phyloP scores from a whole-genome alignment of 2,888 invertebrate genomes.

The Melangyna quadrimaculata region DNA sequence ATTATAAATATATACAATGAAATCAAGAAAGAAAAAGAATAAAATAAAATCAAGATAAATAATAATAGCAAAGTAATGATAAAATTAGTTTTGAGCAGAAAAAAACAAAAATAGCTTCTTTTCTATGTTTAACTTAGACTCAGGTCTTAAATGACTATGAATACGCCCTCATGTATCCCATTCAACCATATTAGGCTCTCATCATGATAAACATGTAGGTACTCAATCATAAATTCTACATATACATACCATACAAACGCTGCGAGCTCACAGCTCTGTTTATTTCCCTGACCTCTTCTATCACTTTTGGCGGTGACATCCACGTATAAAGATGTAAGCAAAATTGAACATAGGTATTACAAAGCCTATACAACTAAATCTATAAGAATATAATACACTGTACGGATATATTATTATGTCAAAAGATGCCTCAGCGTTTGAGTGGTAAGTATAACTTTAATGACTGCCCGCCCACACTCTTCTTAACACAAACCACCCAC shows the following conservation, averaged over 20 bases:
- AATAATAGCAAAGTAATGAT: too few species aligned
- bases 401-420: slow-evolving; percentile 24
- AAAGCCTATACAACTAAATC: background rate
- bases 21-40: too few species aligned
- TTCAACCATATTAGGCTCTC: background rate
- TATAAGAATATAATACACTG: background rate
- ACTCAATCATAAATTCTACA: too few species aligned
- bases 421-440: slow-evolving; percentile 30
- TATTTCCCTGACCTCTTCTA: background rate
- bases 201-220: background rate
- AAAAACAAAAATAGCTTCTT: too few species aligned
- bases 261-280: background rate
- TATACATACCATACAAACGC: too few species aligned
- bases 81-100: too few species aligned
- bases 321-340: background rate
- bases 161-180: too few species aligned
- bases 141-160: too few species aligned
- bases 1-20: too few species aligned
- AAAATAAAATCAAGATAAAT: too few species aligned
- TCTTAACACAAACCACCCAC: slow-evolving; percentile 27
- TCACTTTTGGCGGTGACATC: background rate
- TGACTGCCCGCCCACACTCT: slow-evolving; percentile 29
- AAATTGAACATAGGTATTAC: background rate
- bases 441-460: slow-evolving; percentile 31
- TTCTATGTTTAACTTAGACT: too few species aligned